These are phyloP conservation scores for Pocillopora meandrina DNA, from an alignment of 92 coral and sea anemone species.

Conservation along the genomic window DNA sequence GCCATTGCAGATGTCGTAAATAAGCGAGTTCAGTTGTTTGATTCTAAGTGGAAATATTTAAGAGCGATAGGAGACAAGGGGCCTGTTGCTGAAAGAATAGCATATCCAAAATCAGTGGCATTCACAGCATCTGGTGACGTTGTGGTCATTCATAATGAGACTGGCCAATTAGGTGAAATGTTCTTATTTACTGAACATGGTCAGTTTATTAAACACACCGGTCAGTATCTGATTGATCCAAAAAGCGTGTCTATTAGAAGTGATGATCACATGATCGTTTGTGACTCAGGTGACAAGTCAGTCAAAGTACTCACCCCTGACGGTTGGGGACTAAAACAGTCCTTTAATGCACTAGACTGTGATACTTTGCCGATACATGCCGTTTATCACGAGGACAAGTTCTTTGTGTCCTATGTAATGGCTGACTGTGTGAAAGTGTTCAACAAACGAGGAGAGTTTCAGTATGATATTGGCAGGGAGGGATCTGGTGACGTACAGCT, in stretches of 20 bases:
- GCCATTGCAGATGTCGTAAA: not conserved
- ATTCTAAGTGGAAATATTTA: not conserved
- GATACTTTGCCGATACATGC: not conserved
- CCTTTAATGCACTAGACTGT: not conserved
- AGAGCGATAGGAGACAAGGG: not conserved
- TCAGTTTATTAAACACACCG: slow-evolving; percentile 29
- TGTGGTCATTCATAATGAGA: not conserved
- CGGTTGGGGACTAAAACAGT: not conserved
- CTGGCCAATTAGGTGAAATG: not conserved
- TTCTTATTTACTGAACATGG: slow-evolving; percentile 37
- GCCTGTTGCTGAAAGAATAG: not conserved
- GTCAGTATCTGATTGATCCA: not conserved
- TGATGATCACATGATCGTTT: not conserved
- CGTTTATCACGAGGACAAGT: not conserved
- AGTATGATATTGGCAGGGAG: slow-evolving; percentile 34
- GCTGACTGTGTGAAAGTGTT: slow-evolving; percentile 27
- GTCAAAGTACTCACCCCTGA: slow-evolving; percentile 10
- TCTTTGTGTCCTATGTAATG: not conserved
- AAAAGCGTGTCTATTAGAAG: not conserved
- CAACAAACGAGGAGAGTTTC: slow-evolving; percentile 37
- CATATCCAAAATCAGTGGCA: not conserved
- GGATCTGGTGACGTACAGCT: slow-evolving; percentile 39
- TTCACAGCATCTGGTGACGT: slow-evolving; percentile 1
- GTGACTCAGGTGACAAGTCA: not conserved
- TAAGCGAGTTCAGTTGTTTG: not conserved